Evolutionary conservation across 2,797 vertebrate species (phyloP).

Genomic region (Brachyrhaphis roseni): DNA sequence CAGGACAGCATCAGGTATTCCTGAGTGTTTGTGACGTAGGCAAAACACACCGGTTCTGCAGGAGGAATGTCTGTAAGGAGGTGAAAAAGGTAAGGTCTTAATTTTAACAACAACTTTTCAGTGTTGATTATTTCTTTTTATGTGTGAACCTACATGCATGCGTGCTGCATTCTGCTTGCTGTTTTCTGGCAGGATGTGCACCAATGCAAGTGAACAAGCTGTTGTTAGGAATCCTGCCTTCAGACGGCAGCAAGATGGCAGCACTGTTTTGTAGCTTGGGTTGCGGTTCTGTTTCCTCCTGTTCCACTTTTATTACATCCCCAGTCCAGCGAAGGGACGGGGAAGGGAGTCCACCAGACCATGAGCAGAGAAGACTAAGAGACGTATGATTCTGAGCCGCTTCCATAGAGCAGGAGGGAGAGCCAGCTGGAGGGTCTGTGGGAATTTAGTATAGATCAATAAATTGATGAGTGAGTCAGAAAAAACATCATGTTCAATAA

Average conservation of each 20-base stretch:
- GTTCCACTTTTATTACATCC: slow-evolving; percentile 40
- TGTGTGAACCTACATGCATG: slow-evolving; percentile 81
- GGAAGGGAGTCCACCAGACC: slow-evolving; percentile 85
- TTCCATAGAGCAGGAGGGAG: slow-evolving; percentile 82
- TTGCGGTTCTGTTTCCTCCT: slow-evolving; percentile 34
- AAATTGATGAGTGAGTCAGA: background rate
- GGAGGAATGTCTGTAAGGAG: slow-evolving; percentile 81
- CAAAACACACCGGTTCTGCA: slow-evolving; percentile 69
- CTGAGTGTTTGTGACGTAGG: slow-evolving; percentile 78
- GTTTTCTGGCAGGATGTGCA: slow-evolving; percentile 77
- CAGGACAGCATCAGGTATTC: slow-evolving; percentile 88
- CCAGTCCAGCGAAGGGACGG: slow-evolving; percentile 83
- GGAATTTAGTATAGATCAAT: slow-evolving; percentile 45
- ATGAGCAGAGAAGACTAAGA: slow-evolving; percentile 85
- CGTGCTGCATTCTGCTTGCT: slow-evolving; percentile 72
- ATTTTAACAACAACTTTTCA: background rate
- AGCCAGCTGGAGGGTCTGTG: slow-evolving; percentile 87
- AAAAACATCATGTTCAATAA: background rate
- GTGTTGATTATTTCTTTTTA: background rate
- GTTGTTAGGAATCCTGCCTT: slow-evolving; percentile 72
- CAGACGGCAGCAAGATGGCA: slow-evolving; percentile 75
- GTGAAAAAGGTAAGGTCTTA: background rate
- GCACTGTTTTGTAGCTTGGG: slow-evolving; percentile 62
- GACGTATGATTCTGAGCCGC: slow-evolving; percentile 81
- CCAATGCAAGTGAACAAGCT: slow-evolving; percentile 84